These are phyloP conservation scores for Poicephalus meyeri DNA, from an alignment of 2,113 vertebrate genomes.

Conservation along the genomic window DNA sequence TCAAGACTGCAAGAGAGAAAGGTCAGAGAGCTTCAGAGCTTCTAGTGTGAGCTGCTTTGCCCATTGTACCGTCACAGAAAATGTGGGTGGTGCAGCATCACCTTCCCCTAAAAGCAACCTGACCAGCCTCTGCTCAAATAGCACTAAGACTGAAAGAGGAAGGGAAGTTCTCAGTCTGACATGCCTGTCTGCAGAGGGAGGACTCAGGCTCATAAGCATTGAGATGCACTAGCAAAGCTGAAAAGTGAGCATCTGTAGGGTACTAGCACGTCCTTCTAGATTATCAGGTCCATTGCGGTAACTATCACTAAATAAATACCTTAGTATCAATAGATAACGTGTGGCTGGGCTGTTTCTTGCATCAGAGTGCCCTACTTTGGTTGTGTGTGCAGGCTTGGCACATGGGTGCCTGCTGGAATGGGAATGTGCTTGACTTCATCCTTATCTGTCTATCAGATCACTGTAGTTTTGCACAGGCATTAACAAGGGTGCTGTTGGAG, in stretches of 20 bases:
- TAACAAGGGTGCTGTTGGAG: background rate
- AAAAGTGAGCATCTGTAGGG: background rate
- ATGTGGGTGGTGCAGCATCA: background rate
- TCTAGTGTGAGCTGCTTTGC: background rate
- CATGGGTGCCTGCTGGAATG: background rate
- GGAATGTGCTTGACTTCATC: background rate
- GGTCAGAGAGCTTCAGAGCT: background rate
- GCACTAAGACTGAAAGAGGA: background rate
- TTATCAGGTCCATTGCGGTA: background rate
- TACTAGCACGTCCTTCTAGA: background rate
- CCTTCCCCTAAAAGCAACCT: background rate
- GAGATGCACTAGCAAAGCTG: background rate
- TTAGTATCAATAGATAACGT: background rate
- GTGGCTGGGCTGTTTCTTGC: background rate
- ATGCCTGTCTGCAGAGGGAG: background rate
- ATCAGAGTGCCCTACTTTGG: background rate
- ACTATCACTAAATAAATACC: background rate
- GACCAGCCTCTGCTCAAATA: background rate
- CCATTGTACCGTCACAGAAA: background rate
- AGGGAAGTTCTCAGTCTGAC: background rate
- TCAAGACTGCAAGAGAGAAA: background rate
- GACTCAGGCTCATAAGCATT: rapidly evolving
- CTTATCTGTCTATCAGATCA: background rate
- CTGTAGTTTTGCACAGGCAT: background rate
- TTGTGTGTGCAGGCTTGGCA: background rate